phyloP scores from a whole-genome alignment of 53 echinoderm and acorn worm genomes.

The Hippasteria phrygiana region DNA sequence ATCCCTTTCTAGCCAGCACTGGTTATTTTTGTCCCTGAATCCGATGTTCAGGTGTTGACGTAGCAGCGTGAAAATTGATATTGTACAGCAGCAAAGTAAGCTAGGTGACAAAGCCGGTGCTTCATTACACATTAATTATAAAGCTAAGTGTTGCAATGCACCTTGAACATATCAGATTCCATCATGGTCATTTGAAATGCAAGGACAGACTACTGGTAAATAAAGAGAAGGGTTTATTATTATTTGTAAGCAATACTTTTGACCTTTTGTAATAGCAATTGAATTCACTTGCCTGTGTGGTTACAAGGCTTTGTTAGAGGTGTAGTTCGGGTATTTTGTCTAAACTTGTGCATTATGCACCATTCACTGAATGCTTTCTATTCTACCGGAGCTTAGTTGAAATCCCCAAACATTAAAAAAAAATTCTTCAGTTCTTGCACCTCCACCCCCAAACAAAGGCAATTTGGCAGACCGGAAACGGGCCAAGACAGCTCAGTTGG shows the following conservation, averaged over 20 bases:
- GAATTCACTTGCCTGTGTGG: background rate
- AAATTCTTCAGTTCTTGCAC: too few relatives aligned
- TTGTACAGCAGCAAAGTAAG: slow-evolving; percentile 1
- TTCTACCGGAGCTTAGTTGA: too few relatives aligned
- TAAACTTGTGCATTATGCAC: too few relatives aligned
- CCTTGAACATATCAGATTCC: background rate
- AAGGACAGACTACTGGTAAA: background rate
- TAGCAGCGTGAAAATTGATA: background rate
- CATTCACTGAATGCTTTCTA: too few relatives aligned
- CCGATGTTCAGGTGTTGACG: slow-evolving; percentile 29
- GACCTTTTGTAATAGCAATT: slow-evolving; percentile 5
- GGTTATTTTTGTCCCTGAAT: background rate
- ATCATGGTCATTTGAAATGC: background rate
- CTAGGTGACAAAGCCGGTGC: background rate
- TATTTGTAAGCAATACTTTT: slow-evolving; percentile 31
- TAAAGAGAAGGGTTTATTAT: background rate
- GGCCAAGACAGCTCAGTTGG: too few relatives aligned
- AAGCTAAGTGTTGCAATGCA: background rate
- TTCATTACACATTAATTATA: slow-evolving; percentile 15
- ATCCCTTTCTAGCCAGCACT: background rate
- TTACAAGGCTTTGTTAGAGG: too few relatives aligned
- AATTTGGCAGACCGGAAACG: too few relatives aligned
- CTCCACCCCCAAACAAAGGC: too few relatives aligned
- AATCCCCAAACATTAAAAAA: too few relatives aligned
- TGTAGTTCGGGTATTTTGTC: too few relatives aligned